Base-by-base conservation (phyloP, 2,888 invertebrate species). In the Galerucella calmariensis region DNA sequence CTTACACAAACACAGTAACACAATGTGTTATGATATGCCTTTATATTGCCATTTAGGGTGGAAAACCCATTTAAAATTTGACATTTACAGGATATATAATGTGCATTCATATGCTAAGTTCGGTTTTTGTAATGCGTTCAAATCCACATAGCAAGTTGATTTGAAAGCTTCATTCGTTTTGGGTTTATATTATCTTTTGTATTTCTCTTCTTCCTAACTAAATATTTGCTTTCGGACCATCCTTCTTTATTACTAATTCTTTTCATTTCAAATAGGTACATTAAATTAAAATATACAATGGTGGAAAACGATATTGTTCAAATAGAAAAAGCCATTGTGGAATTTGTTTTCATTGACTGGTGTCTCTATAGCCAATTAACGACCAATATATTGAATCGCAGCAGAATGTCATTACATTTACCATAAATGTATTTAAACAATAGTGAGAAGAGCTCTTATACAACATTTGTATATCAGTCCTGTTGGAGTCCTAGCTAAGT, bases 1-100 rank as follows among this genome's bases (percentile, higher is more conserved):
- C 82, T 74, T 85, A 83, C 83, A 83, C 82, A 85, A 85, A 85
- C 83, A 83, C 78, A 81, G 75, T 75, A 76, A 76, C 72, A 78
- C 79, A 80, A 80, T 80, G 82, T 84, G 86, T 85, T 86, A 86
- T 86, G 86, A 87, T 86, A 86, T 83, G 85, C 84, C 84, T 85
- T 84, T 83, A 84, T 85, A 84, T 83, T 83, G 84, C 85, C 85
- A 85, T 87, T 86, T 87, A 84, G 86, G 86, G 87, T 85, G 84
- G 85, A 86, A 83, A 86, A 85, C 84, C 84, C 85, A 85, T 86
- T 87, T 86, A 85, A 86, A 87, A 85, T 84, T 84, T 87, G 86
- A 87, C 87, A 85, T 86, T 85, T 86, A 85, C 84, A 84, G 85
- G 85, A 86, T 86, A 85, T 83, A 84, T 84, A 83, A 81, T 81